Evolutionary conservation across 1,140 invertebrate genomes (phyloP).

Genomic region (Drosophila burlai): DNA sequence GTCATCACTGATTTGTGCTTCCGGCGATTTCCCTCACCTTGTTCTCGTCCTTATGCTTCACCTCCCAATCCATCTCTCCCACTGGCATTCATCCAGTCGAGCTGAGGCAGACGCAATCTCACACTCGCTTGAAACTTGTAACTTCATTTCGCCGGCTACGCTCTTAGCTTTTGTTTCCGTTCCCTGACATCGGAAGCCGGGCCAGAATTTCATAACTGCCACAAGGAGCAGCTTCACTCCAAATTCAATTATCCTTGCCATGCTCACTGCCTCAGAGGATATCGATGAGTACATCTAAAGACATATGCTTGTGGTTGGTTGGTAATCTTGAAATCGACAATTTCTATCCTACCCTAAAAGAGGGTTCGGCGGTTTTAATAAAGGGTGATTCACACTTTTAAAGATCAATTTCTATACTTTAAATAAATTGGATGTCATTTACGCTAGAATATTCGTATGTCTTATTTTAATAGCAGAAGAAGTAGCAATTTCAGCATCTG

Average conservation of each 20-base stretch:
- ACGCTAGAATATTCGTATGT: too few relatives aligned
- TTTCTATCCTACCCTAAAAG: background rate
- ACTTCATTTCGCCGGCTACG: conserved; percentile 30
- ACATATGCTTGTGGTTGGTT: conserved; percentile 11
- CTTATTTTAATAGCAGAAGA: background rate
- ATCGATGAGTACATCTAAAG: conserved; percentile 34
- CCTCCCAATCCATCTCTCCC: too few relatives aligned
- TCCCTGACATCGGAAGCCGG: conserved; percentile 28
- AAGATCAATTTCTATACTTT: background rate
- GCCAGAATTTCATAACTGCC: conserved; percentile 48
- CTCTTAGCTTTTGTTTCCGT: conserved; percentile 48
- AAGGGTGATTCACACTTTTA: background rate
- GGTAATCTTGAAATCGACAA: conserved; percentile 3
- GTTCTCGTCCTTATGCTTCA: too few relatives aligned
- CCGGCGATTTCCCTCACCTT: too few relatives aligned
- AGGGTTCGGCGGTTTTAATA: background rate
- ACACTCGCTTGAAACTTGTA: conserved; percentile 30
- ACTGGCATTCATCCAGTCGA: conserved; percentile 2
- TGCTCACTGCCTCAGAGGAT: conserved; percentile 12
- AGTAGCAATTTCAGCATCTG: background rate
- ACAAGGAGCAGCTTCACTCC: conserved; percentile 42
- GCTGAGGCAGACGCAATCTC: conserved; percentile 13
- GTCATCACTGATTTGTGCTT: too few relatives aligned
- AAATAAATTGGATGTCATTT: too few relatives aligned
- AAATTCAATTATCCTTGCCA: conserved; percentile 42